Evolutionary conservation across 2,797 vertebrate species (phyloP).

Genomic region (Sylvia borin): DNA sequence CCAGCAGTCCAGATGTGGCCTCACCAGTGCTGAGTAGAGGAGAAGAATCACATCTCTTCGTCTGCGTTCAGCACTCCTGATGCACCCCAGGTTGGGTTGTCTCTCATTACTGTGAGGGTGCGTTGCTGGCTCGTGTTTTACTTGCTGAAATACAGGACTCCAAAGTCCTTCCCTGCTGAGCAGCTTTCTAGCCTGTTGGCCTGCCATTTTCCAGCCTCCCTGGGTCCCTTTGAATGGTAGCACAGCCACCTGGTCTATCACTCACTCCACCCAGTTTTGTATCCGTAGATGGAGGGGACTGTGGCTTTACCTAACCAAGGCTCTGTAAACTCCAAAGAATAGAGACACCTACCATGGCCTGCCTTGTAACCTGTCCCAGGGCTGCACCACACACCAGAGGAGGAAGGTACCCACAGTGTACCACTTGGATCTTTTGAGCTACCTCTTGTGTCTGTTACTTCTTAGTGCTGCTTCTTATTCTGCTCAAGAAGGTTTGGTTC

Average conservation of each 20-base stretch:
- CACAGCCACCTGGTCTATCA: not conserved
- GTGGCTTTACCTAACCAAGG: not conserved
- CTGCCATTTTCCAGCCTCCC: not conserved
- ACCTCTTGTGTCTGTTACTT: not conserved
- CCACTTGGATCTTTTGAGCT: not conserved
- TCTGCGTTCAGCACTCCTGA: not conserved
- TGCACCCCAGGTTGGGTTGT: not conserved
- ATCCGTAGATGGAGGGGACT: not conserved
- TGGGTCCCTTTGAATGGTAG: not conserved
- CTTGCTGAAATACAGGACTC: not conserved
- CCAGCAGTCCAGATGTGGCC: not conserved
- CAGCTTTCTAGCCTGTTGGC: not conserved
- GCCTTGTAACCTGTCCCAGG: not conserved
- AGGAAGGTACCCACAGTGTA: not conserved
- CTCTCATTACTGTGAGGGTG: not conserved
- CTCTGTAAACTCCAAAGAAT: not conserved
- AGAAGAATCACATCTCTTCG: not conserved
- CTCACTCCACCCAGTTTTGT: not conserved
- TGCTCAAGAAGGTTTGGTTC: not conserved
- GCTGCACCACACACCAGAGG: not conserved
- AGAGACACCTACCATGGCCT: not conserved
- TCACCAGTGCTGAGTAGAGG: not conserved
- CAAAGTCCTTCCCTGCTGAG: not conserved
- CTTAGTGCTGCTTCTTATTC: not conserved
- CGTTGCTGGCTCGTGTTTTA: not conserved